A percentile compares a stretch with the other conserved stretches of the same genome.
phyloP scores from a whole-genome alignment of 1,140 invertebrate genomes.

The Philopotamus ludificatus region DNA sequence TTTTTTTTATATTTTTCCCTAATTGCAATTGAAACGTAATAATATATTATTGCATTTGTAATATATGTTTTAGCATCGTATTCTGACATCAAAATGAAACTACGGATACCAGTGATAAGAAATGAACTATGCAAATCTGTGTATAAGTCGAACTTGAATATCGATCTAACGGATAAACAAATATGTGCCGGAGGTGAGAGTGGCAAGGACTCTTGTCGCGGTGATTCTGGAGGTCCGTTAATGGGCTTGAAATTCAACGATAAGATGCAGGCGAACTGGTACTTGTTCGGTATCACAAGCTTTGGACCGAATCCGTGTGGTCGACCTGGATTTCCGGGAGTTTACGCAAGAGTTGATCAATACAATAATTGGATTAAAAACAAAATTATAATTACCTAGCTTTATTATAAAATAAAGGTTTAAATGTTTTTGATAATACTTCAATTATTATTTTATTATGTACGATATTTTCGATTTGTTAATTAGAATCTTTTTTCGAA shows the following conservation, averaged over 20 bases:
- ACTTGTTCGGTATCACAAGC: conserved; percentile 59
- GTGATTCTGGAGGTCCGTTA: conserved; percentile 71
- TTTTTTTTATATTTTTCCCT: too few species aligned
- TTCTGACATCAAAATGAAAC: background rate
- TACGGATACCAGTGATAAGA: background rate
- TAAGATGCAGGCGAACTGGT: background rate
- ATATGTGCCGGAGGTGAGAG: conserved; percentile 51
- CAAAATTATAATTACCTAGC: too few species aligned
- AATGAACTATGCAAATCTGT: background rate
- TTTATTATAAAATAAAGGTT: too few species aligned
- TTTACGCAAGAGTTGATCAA: conserved; percentile 66
- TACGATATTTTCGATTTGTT: too few species aligned
- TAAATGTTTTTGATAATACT: too few species aligned
- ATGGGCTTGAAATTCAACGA: conserved; percentile 57
- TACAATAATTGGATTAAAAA: conserved; percentile 69
- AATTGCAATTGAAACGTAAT: too few species aligned
- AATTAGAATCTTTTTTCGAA: too few species aligned
- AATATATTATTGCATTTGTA: too few species aligned
- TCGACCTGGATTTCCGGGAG: conserved; percentile 63
- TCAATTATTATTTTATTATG: too few species aligned
- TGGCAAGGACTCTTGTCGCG: conserved; percentile 63
- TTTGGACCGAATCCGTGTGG: conserved; percentile 69
- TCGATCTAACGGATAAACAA: conserved; percentile 25
- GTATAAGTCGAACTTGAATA: background rate
- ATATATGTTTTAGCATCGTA: background rate